Base-by-base conservation (phyloP, 2,888 invertebrate species). In the Lathronympha strigana region DNA sequence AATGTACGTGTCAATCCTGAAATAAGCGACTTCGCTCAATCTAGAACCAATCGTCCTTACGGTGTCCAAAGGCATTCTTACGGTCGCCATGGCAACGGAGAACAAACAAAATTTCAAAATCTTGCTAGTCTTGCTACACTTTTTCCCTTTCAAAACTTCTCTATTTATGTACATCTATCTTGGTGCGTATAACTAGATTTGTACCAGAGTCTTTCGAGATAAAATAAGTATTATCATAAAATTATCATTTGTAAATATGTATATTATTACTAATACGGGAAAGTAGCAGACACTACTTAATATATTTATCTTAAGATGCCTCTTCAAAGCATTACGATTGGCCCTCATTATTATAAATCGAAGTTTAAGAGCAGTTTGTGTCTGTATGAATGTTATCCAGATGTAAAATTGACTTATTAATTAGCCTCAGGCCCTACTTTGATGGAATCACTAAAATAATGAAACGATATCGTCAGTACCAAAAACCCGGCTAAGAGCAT, bases 271-370 rank as follows among this genome's bases (percentile, higher is more conserved):
- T 47, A 54, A 28, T 19, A 45, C 19, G 28, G 21, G 17, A 23
- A 38, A 54, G 33, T 43, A 47, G 31, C n/a, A 13, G 43, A 38
- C 40, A 13, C 8, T 49, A 63, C 55, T 54, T 54, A 17, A 8
- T 15, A 38, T 1, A n/a, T 8, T 53, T 61, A 63, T 63, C 40
- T 50, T 57, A 57, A 57, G 40, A 63, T 21, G 28, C 50, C 40
- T 21, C 49, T 63, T 63, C 38, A 57, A 49, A 28, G 19, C 17
- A 49, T 63, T 50, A 0, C 38, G n/a, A 40, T 57, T 40, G 23
- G 49, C 13, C 31, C 21, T 50, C 31, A 43, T 50, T 57, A 62
- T 54, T 38, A 23, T 23, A 31, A 57, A 57, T 40, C 4, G 31
- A 33, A 47, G 36, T 33, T 31, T n/a, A 11, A 17, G 3, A 55